Evolutionary conservation across 2,113 vertebrate species (phyloP), one percentile per base, ranked within the genome.

Genomic region (Pelecanoides urinatrix): DNA sequence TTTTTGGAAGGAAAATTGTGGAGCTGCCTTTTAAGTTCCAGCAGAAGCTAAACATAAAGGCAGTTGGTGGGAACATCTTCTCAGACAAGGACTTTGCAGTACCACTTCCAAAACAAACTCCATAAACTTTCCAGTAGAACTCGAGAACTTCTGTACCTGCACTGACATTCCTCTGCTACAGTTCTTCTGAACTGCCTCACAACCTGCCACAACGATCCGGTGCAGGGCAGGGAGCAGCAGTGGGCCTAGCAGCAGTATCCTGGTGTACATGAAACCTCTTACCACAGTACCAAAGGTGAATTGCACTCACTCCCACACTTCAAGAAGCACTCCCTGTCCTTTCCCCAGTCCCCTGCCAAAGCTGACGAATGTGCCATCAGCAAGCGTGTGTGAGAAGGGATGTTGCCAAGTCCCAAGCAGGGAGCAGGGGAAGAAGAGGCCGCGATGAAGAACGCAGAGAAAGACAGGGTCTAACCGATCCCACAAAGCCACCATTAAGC

Each of bases 381-480:
- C 21, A 11, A 34, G 23, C 0, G 4, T 11, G 29, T 8, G 29
- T 1, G 16, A 76, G 44, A 63, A 52, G 50, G 50, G 65, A 26
- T 3, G 6, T 5, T 55, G 36, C 67, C 11, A 40, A 50, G 49
- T 23, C 21, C 23, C 13, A 4, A 6, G 65, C 56, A 63, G 20
- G 27, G 5, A 53, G 53, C 38, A 74, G 12, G 23, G 47, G 40
- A 63, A 21, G 49, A 62, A 52, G 49, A 63, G 29, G 44, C 29
- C 0, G 2, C 0, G 0, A 16, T 36, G 62, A 74, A 50, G 27
- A 63, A 13, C 1, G 0, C 3, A 17, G 9, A 32, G 15, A 58
- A 36, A 66, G 53, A 29, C 16, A 34, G 25, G 16, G 40, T 32
- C 67, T 71, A 25, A 19, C 10, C 1, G 0, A 26, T 10, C 42